Evolutionary conservation across 2,888 invertebrate genomes (phyloP), one percentile per base, ranked within the genome.

Genomic region (Pedicia rivosa): DNA sequence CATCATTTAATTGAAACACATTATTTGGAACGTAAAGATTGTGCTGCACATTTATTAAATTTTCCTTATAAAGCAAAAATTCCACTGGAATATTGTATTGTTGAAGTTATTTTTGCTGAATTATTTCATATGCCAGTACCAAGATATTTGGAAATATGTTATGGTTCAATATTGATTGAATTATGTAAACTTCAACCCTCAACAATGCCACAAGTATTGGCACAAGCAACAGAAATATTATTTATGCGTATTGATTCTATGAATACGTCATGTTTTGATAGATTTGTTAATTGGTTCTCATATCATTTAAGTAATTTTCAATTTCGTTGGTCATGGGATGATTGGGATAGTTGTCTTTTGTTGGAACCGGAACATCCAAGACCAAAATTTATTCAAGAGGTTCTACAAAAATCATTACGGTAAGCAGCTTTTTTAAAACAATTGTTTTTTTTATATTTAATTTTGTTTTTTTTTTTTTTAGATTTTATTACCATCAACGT

Each of bases 221-320:
- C 97, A 1, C 95, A 97, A 62, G 95, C 97, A 2, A 92, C 95
- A 0, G 97, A 98, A 63, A 84, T 98, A 53, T 64, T 99, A 36
- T 99, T 91, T 54, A 80, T 92, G 64, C 72, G 97, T 44, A 82
- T 97, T 52, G 94, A 97, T 56, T 78, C 84, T 1, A 97, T 98
- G 97, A 94, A 95, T 57, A 82, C 90, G 1, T 79, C 88, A 2
- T 91, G 94, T 55, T 87, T 97, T 60, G 97, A 98, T 62, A 77
- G 95, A 50, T 92, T 98, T 58, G 86, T 84, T 16, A 80, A 78
- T 57, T 99, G 98, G 98, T 98, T 98, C 62, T 77, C 88, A 1
- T 97, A 97, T 59, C 97, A 98, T 63, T 68, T 98, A 61, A 95
- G 95, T 58, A 98, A 98, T 65, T 98, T 98, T 60, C 95, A 98